Base-by-base conservation (phyloP, 1,140 invertebrate species). In the Drosophila rhopaloa region DNA sequence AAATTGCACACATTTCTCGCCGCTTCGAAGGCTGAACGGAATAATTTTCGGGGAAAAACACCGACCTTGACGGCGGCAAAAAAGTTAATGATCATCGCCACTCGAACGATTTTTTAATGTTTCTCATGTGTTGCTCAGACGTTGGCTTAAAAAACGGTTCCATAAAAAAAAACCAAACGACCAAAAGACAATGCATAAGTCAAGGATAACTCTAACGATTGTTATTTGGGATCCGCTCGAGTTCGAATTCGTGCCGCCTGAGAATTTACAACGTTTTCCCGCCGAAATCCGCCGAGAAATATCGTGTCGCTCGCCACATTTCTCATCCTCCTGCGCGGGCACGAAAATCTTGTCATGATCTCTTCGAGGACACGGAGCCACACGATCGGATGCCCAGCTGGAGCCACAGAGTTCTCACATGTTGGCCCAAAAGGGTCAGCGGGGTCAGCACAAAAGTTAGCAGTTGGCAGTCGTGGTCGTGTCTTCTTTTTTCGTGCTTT, bases 311-410 rank as follows among this genome's bases (percentile, higher is more conserved):
- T 54, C 68, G 76, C 67, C 79, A 81, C 83, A 91, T 91, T 91
- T 91, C 88, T 91, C 89, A 91, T 91, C 81, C 71, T 77, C 82
- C 68, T 67, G 73, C 65, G 76, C 65, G 46, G 48, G 85, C 84
- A 88, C 84, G 84, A 88, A 88, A 88, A 83, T 81, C 77, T 91
- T 91, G 90, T 91, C 90, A 91, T 91, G 90, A 91, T 91, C 65
- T 71, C 65, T 58, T 56, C 76, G 81, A 84, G 81, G 81, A 84
- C 81, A 80, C 80, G 67, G 50, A 38, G 54, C 50, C 50, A 67
- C 82, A 85, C 82, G 82, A 86, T 79, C 79, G 54, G 60, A 40
- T 37, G 19, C 40, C 65, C 72, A 76, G 59, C 59, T 75, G 65
- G 67, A 58, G 51, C 32, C 4, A 16, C 37, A n/a, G 55, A 10